Conservation (phyloP, 2,797 vertebrate genomes). For the Zenarchopterus dispar region DNA sequence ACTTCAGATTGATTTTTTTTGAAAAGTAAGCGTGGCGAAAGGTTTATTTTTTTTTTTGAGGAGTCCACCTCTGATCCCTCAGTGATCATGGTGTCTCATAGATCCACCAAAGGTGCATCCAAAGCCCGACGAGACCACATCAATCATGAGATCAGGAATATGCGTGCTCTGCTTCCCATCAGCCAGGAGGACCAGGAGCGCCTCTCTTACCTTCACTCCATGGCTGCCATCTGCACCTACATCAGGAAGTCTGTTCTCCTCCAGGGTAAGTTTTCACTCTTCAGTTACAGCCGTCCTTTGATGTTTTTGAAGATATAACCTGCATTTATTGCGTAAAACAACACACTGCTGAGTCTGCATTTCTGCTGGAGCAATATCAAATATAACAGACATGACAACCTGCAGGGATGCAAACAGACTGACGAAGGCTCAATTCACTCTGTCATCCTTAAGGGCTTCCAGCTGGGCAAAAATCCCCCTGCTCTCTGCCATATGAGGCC, state of each 20-base stretch:
- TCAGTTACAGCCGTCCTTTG: background rate
- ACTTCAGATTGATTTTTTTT: constrained; percentile 6
- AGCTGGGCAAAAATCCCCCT: constrained; percentile 10
- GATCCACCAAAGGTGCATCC: constrained; percentile 91
- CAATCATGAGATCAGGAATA: constrained; percentile 85
- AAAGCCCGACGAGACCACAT: constrained; percentile 90
- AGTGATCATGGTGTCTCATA: constrained; percentile 72
- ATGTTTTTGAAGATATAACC: constrained; percentile 20
- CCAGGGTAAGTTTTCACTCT: constrained; percentile 63
- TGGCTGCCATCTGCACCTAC: constrained; percentile 86
- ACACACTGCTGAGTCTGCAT: constrained; percentile 21
- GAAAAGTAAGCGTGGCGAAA: constrained; percentile 13
- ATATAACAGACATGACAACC: constrained; percentile 25
- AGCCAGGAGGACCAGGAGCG: constrained; percentile 79
- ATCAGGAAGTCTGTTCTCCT: constrained; percentile 80
- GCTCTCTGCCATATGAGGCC: constrained; percentile 61
- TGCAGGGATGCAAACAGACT: constrained; percentile 18
- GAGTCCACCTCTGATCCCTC: constrained; percentile 26
- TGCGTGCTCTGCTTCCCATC: constrained; percentile 87
- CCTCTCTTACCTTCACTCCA: constrained; percentile 90
- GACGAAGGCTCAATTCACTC: constrained; percentile 32
- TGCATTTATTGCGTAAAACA: constrained; percentile 18
- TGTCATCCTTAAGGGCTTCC: constrained; percentile 55
- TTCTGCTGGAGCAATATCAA: constrained; percentile 7
- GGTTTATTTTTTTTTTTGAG: constrained; percentile 19